These are phyloP conservation scores for Drosophila peninsularis DNA, from an alignment of 2,888 invertebrate species.

Conservation along the genomic window DNA sequence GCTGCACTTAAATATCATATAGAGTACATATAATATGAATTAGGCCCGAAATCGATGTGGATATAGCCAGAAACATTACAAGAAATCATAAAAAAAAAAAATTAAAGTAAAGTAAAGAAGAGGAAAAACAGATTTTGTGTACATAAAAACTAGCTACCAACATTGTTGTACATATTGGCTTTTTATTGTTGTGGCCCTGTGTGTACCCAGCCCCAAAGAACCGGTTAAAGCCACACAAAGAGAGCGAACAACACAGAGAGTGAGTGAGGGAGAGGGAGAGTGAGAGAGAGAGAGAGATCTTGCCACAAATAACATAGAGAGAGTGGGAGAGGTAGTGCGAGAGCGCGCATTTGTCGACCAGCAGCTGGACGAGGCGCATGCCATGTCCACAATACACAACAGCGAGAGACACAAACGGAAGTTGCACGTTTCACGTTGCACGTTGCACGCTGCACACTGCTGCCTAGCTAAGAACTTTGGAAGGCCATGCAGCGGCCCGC, in stretches of 20 bases:
- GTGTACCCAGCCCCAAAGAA: slow-evolving; percentile 52
- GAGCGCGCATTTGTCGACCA: slow-evolving; percentile 27
- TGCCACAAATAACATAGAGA: background rate
- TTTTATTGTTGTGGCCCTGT: slow-evolving; percentile 40
- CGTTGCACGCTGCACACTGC: slow-evolving; percentile 37
- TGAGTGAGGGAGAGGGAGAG: background rate
- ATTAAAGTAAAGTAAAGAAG: background rate
- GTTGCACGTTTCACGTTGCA: slow-evolving; percentile 54
- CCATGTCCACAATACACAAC: slow-evolving; percentile 38
- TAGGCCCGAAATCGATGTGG: slow-evolving; percentile 40
- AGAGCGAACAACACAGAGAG: background rate
- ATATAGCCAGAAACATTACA: background rate
- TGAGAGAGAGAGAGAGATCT: slow-evolving; percentile 1
- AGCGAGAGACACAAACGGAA: slow-evolving; percentile 57
- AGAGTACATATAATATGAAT: slow-evolving; percentile 4
- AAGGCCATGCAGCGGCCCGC: slow-evolving; percentile 29
- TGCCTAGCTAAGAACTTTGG: background rate
- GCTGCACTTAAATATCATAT: slow-evolving; percentile 19
- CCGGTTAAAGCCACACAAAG: slow-evolving; percentile 49
- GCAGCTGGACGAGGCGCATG: slow-evolving; percentile 53
- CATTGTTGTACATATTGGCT: slow-evolving; percentile 42
- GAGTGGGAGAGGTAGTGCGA: background rate
- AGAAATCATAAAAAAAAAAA: slow-evolving; percentile 12
- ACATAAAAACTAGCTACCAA: slow-evolving; percentile 37
- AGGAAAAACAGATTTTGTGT: slow-evolving; percentile 6